Conservation (phyloP, 2,113 vertebrate genomes). For the Alethe diademata region DNA sequence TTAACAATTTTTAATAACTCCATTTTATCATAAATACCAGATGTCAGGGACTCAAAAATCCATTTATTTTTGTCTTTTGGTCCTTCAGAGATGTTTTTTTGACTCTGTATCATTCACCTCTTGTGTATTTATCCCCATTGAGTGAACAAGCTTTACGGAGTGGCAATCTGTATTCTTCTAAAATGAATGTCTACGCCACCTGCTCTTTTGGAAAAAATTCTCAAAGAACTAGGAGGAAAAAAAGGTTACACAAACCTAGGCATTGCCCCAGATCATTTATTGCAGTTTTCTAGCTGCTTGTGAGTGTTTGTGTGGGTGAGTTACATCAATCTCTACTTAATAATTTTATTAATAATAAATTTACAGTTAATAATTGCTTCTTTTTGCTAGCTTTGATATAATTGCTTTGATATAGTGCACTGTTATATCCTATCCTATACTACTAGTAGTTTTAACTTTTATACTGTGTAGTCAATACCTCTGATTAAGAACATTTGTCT, state of each 20-base stretch:
- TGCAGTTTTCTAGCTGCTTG: not conserved
- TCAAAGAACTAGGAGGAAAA: not conserved
- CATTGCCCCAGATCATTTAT: not conserved
- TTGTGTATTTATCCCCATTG: conserved; percentile 54
- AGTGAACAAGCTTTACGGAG: conserved; percentile 54
- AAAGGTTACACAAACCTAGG: not conserved
- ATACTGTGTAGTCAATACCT: not conserved
- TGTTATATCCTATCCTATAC: not conserved
- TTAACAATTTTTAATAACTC: conserved; percentile 64
- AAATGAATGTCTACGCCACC: conserved; percentile 64
- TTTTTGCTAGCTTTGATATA: not conserved
- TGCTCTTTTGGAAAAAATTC: conserved; percentile 65
- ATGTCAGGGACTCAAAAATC: too few species aligned
- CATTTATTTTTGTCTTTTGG: conserved; percentile 57
- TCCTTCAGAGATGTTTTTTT: conserved; percentile 67
- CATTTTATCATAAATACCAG: not conserved
- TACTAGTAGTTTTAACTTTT: not conserved
- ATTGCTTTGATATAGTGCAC: not conserved
- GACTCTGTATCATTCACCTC: conserved; percentile 42
- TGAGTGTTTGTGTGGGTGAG: not conserved
- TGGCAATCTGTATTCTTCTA: conserved; percentile 50
- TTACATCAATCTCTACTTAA: not conserved
- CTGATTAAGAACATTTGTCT: not conserved
- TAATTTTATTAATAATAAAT: not conserved
- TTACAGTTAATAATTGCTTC: not conserved